These are phyloP conservation scores for Oncorhynchus gorbuscha DNA, from an alignment of 2,113 vertebrate genomes.

Conservation along the genomic window DNA sequence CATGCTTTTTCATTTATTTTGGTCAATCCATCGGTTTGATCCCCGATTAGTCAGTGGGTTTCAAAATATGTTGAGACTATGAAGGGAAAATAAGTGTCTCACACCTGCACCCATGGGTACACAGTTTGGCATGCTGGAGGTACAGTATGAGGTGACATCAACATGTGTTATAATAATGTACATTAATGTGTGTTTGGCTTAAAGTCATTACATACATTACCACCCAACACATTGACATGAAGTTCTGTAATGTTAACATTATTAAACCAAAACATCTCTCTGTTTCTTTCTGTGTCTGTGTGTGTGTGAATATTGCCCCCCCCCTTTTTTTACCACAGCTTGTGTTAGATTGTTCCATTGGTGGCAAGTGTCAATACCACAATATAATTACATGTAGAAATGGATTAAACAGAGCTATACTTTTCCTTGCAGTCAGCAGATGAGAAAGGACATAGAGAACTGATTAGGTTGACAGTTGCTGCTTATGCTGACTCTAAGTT, in stretches of 20 bases:
- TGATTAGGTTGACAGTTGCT: too few relatives aligned
- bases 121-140: background rate
- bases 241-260: background rate
- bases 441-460: too few relatives aligned
- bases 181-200: background rate
- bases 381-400: too few relatives aligned
- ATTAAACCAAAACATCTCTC: background rate
- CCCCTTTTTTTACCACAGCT: too few relatives aligned
- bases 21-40: constrained; percentile 32
- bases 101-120: background rate
- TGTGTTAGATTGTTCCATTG: too few relatives aligned
- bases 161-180: background rate
- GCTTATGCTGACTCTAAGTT: too few relatives aligned
- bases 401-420: too few relatives aligned
- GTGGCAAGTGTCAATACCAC: too few relatives aligned
- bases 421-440: too few relatives aligned
- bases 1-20: constrained; percentile 39
- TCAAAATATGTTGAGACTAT: background rate
- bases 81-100: background rate
- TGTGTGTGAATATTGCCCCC: background rate
- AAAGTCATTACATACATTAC: background rate
- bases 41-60: constrained; percentile 7
- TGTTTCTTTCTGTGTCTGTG: background rate
- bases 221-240: background rate
- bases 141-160: background rate